phyloP scores from a whole-genome alignment of 2,888 invertebrate genomes.

The Nomada hirtipes region DNA sequence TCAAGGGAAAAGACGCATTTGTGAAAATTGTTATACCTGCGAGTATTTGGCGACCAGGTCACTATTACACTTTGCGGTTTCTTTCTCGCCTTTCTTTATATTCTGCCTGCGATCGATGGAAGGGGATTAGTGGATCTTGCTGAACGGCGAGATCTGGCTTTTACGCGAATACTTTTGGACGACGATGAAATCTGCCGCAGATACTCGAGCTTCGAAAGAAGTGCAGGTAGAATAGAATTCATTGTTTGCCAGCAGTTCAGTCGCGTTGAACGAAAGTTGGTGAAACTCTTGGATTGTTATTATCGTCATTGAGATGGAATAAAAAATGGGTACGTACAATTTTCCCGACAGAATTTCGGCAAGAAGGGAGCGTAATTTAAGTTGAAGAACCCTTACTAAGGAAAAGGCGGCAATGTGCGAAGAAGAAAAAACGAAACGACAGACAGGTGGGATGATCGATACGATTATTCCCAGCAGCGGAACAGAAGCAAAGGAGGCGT shows the following conservation, averaged over 20 bases:
- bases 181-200: not conserved
- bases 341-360: no score
- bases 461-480: conserved; percentile 13
- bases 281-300: not conserved
- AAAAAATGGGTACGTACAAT: no score
- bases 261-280: no score
- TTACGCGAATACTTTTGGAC: not conserved
- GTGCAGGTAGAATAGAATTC: no score
- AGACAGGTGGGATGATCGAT: conserved; percentile 30
- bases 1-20: not conserved
- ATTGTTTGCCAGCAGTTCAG: no score
- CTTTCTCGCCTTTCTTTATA: not conserved
- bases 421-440: not conserved
- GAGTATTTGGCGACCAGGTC: not conserved
- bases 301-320: not conserved
- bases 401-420: not conserved
- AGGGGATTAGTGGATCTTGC: not conserved
- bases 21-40: not conserved
- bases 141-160: not conserved
- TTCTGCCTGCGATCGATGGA: not conserved
- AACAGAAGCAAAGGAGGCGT: conserved; percentile 9
- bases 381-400: not conserved
- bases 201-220: not conserved
- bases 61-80: not conserved
- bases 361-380: not conserved